Evolutionary conservation across 2,888 invertebrate species (phyloP).

Genomic region (Gymnocheta viridis): DNA sequence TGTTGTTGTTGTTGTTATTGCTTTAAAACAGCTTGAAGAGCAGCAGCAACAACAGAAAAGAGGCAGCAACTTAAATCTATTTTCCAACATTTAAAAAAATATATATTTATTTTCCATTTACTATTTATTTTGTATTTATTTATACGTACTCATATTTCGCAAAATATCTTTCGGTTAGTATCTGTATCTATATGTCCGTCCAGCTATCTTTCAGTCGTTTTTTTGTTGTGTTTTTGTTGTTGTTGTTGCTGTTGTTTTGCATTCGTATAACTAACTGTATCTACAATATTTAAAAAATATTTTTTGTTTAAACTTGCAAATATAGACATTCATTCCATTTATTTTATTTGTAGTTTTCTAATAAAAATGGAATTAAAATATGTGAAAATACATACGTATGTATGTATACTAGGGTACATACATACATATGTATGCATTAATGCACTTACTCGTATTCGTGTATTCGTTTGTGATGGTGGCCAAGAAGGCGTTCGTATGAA

Average conservation of each 20-base stretch:
- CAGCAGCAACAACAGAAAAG: conserved; percentile 29
- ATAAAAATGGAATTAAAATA: conserved; percentile 6
- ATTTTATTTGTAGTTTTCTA: neutral
- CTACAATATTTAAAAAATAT: conserved; percentile 26
- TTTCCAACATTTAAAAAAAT: conserved; percentile 58
- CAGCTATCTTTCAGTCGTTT: conserved; percentile 13
- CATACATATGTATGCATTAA: no score
- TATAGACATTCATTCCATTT: neutral
- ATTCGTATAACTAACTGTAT: conserved; percentile 23
- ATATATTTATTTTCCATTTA: conserved; percentile 16
- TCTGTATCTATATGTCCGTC: conserved; percentile 4
- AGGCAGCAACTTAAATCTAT: conserved; percentile 59
- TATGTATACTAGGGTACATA: no score
- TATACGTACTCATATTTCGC: neutral
- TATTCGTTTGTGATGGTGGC: neutral
- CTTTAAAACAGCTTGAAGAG: conserved; percentile 44
- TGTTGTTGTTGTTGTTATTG: neutral
- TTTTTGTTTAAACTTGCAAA: conserved; percentile 22
- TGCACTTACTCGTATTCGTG: neutral
- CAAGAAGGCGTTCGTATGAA: neutral
- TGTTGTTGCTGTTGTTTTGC: neutral
- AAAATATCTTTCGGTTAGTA: conserved; percentile 29
- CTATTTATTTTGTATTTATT: conserved; percentile 38
- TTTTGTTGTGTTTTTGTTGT: neutral
- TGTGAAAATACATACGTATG: no score